Evolutionary conservation across 2,888 invertebrate species (phyloP).

Genomic region (Eristalis tenax): DNA sequence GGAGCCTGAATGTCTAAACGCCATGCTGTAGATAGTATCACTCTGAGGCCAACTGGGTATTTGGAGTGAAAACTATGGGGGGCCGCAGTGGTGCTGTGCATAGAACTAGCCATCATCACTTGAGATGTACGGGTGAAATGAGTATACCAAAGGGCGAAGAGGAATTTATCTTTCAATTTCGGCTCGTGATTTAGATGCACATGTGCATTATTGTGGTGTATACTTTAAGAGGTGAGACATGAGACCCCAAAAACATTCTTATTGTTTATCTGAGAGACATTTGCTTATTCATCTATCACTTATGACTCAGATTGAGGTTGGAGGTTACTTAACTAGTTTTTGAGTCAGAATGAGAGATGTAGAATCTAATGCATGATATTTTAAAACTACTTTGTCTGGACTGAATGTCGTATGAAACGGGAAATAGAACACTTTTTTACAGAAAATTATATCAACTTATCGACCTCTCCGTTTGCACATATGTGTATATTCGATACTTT

Average conservation of each 20-base stretch:
- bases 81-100: background rate
- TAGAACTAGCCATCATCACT: background rate
- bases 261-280: background rate
- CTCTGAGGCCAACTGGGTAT: background rate
- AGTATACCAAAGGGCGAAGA: background rate
- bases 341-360: background rate
- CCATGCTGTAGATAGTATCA: constrained; percentile 1
- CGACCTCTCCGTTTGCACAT: too few relatives aligned
- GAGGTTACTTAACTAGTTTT: background rate
- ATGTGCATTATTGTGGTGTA: background rate
- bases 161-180: background rate
- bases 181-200: background rate
- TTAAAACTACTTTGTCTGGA: too few relatives aligned
- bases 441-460: too few relatives aligned
- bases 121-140: background rate
- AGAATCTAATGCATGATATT: background rate
- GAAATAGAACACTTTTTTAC: background rate
- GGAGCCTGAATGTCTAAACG: constrained; percentile 7
- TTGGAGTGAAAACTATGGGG: background rate
- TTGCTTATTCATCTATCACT: background rate
- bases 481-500: too few relatives aligned
- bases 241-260: background rate
- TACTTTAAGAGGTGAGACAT: background rate
- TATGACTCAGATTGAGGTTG: background rate
- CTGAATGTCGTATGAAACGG: background rate